These are phyloP conservation scores for Lucilia cuprina DNA, from an alignment of 1,140 invertebrate species.

Conservation along the genomic window DNA sequence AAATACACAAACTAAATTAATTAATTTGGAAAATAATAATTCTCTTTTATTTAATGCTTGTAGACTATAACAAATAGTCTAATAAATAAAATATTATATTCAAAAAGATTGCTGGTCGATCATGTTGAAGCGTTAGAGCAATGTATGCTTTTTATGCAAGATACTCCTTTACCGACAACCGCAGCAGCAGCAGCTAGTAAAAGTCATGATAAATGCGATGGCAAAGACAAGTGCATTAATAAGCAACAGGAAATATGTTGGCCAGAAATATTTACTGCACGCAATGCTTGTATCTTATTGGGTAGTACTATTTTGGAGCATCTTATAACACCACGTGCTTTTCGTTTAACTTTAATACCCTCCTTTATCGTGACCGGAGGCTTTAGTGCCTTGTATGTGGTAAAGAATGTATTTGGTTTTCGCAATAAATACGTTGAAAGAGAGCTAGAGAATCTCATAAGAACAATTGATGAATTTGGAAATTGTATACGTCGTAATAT, in stretches of 20 bases:
- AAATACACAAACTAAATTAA: not conserved
- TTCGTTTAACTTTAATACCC: slow-evolving; percentile 49
- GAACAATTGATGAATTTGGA: slow-evolving; percentile 59
- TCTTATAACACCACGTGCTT: slow-evolving; percentile 48
- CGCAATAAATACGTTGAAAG: slow-evolving; percentile 58
- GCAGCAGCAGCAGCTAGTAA: not conserved
- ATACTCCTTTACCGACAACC: not conserved
- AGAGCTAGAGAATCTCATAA: slow-evolving; percentile 54
- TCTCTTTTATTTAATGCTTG: no score
- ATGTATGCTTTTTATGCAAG: slow-evolving; percentile 46
- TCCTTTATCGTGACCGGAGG: slow-evolving; percentile 45
- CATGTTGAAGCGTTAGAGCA: slow-evolving; percentile 58
- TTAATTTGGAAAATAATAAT: no score
- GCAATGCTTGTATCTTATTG: slow-evolving; percentile 51
- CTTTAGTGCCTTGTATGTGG: slow-evolving; percentile 50
- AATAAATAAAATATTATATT: slow-evolving; percentile 55
- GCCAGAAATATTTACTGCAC: slow-evolving; percentile 44
- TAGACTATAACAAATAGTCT: slow-evolving; percentile 51
- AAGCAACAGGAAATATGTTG: not conserved
- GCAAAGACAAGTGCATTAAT: not conserved
- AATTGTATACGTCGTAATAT: slow-evolving; percentile 60
- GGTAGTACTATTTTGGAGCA: slow-evolving; percentile 53
- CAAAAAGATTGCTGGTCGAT: slow-evolving; percentile 56
- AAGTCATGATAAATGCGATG: not conserved
- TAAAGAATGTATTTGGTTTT: slow-evolving; percentile 56